These are phyloP conservation scores for Allygus modestus DNA, from an alignment of 2,888 invertebrate species.

Conservation along the genomic window DNA sequence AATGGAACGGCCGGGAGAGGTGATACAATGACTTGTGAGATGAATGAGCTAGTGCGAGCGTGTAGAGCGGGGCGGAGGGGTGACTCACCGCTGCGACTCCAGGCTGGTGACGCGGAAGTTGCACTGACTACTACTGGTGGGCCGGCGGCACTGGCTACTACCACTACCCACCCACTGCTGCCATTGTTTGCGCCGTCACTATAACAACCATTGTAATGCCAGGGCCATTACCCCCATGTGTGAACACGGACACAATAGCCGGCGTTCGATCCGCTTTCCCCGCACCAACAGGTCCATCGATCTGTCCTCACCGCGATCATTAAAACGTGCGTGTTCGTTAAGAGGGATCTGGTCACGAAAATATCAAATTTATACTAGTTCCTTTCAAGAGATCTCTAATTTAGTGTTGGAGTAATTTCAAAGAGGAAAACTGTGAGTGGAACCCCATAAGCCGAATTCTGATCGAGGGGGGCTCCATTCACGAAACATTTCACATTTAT, in stretches of 20 bases:
- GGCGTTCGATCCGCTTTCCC: conserved; percentile 46
- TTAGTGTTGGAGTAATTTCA: too few species aligned
- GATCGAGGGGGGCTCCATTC: too few species aligned
- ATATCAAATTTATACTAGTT: too few species aligned
- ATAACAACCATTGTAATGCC: conserved; percentile 45
- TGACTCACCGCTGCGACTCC: conserved; percentile 4
- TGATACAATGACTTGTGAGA: too few species aligned
- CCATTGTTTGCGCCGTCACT: conserved; percentile 43
- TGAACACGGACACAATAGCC: conserved; percentile 35
- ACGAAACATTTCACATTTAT: too few species aligned
- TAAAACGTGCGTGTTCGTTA: too few species aligned
- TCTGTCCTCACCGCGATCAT: not conserved
- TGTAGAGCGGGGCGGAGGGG: not conserved
- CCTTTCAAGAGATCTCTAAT: too few species aligned
- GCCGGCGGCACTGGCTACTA: not conserved
- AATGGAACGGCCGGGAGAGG: too few species aligned
- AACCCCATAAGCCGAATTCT: too few species aligned
- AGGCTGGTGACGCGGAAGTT: not conserved
- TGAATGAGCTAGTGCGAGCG: not conserved
- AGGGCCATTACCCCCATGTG: conserved; percentile 46
- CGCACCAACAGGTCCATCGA: conserved; percentile 42
- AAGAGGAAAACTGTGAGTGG: too few species aligned
- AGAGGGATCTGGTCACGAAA: too few species aligned
- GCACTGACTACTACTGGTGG: not conserved
- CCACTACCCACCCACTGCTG: not conserved